Evolutionary conservation across 1,140 invertebrate species (phyloP).

Genomic region (Leptopilina clavipes): DNA sequence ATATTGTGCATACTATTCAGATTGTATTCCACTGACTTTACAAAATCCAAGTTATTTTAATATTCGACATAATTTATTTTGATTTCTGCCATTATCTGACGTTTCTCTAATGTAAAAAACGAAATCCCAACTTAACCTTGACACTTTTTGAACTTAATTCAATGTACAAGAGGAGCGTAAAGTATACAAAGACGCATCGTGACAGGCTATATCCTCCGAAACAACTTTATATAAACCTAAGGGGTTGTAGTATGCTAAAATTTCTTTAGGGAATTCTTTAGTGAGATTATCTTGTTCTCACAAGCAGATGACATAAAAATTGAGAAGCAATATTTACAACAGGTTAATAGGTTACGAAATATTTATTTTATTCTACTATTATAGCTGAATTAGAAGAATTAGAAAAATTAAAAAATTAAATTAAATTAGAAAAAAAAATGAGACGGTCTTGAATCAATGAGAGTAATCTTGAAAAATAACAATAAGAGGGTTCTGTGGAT

Average conservation of each 20-base stretch:
- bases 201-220: constrained; percentile 18
- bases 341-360: background rate
- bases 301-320: constrained; percentile 49
- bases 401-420: too few relatives aligned
- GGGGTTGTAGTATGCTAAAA: constrained; percentile 19
- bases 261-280: constrained; percentile 31
- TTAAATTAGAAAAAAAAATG: background rate
- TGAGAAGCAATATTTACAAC: background rate
- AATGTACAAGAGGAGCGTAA: background rate
- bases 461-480: too few relatives aligned
- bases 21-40: too few relatives aligned
- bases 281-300: constrained; percentile 44
- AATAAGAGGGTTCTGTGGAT: too few relatives aligned
- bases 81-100: too few relatives aligned
- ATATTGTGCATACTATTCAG: too few relatives aligned
- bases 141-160: constrained; percentile 3
- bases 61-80: too few relatives aligned
- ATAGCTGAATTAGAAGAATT: too few relatives aligned
- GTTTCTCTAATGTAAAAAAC: background rate
- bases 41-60: too few relatives aligned
- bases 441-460: background rate
- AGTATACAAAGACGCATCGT: constrained; percentile 22
- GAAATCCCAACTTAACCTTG: constrained; percentile 6
- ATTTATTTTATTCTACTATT: too few relatives aligned
- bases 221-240: constrained; percentile 19